Evolutionary conservation across 2,113 vertebrate genomes (phyloP), one percentile per base, ranked within the genome.

Genomic region (Cochlearius cochlearius): DNA sequence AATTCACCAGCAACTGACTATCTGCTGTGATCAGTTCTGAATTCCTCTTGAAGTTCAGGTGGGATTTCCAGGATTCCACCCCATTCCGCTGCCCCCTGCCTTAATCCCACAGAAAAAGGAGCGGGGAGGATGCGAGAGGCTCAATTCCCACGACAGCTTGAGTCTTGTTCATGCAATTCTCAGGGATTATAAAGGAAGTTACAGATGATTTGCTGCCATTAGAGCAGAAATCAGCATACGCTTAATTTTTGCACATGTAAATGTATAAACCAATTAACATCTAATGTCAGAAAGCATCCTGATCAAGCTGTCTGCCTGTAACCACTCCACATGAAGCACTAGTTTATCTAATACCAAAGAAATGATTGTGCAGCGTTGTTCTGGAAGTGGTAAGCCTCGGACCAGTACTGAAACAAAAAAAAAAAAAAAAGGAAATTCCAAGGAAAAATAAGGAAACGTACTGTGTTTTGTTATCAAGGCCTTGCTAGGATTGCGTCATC

Each of bases 161-260:
- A 75, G 34, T 11, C 82, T 66, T 10, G 29, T 13, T 58, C 32
- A 17, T 49, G 39, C 79, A 56, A 0, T 68, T 94, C 86, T 50
- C 36, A 27, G 45, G 91, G 78, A 88, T 87, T 82, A 81, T 18
- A 49, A 53, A 74, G 47, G 56, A 69, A 73, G 77, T 39, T 52
- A 43, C 34, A 78, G 53, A 38, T 68, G 12, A 90, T 64, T 75
- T 86, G 79, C 67, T 93, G 45, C 67, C 68, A 56, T 38, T 43
- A 52, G 53, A 91, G 92, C 94, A 83, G 67, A 90, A 92, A 94
- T 50, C 88, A 73, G 59, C 79, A 74, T 9, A 53, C 15, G 2
- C 23, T 72, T 59, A 13, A 43, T 62, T 95, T 95, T 3, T 73
- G 45, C 69, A 66, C 22, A 22, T 12, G 30, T 34, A 34, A 89